phyloP scores from a whole-genome alignment of 30 jellyfish, hydroid and myxozoan genomes.

The Aurelia aurita complex sp. Pacific region DNA sequence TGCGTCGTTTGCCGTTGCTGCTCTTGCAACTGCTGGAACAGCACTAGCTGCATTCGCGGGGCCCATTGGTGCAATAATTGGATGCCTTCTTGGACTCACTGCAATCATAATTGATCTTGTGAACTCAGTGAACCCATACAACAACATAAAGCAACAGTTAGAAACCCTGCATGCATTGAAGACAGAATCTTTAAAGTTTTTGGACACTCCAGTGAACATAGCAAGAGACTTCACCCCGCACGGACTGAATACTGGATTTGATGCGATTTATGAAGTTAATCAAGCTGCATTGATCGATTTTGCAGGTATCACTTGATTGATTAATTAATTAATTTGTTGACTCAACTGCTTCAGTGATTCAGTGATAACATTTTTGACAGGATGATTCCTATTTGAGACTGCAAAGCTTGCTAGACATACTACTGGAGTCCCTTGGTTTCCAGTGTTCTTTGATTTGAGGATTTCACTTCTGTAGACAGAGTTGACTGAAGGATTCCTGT shows the following conservation, averaged over 20 bases:
- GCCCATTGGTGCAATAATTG: conserved; percentile 13
- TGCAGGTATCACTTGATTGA: conserved; percentile 3
- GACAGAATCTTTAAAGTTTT: conserved; percentile 1
- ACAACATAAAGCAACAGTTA: conserved; percentile 1
- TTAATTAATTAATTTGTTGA: no score
- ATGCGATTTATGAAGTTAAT: conserved; percentile 3
- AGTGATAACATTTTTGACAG: no score
- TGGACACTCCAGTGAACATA: conserved; percentile 3
- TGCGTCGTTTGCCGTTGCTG: conserved; percentile 18
- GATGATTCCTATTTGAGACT: no score
- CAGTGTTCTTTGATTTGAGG: no score
- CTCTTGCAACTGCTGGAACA: conserved; percentile 17
- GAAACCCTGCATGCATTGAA: not conserved
- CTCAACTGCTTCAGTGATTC: no score
- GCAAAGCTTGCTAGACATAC: no score
- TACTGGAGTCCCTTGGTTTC: no score
- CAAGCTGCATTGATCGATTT: conserved; percentile 8
- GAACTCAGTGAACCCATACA: conserved; percentile 8
- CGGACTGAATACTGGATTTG: conserved; percentile 15
- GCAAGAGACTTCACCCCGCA: not conserved
- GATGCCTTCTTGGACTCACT: conserved; percentile 5
- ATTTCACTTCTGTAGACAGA: no score
- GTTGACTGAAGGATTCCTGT: no score
- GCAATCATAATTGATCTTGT: conserved; percentile 10
- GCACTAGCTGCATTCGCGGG: conserved; percentile 14